A percentile compares a stretch with the other conserved stretches of the same genome.
Evolutionary conservation across 2,113 vertebrate species (phyloP).

Genomic region (Choloepus hoffmanni): DNA sequence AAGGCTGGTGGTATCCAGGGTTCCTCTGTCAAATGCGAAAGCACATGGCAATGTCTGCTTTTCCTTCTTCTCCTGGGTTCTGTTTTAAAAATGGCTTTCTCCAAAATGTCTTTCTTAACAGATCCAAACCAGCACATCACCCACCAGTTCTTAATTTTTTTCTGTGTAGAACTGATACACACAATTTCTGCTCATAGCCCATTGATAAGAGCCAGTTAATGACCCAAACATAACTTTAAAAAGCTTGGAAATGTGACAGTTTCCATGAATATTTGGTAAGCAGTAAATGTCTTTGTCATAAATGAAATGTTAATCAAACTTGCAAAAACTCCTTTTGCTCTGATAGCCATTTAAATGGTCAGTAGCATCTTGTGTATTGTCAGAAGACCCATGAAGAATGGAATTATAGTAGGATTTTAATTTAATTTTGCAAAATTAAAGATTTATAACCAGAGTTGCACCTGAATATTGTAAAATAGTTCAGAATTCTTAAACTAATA

Average conservation of each 20-base stretch:
- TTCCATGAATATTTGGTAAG: neutral
- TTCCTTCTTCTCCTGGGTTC: no score
- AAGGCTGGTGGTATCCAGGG: no score
- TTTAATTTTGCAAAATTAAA: constrained; percentile 52
- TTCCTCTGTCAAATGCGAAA: no score
- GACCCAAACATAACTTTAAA: neutral
- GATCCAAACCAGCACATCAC: neutral
- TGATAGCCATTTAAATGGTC: neutral
- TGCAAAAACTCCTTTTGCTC: neutral
- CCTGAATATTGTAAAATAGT: neutral
- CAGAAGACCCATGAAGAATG: neutral
- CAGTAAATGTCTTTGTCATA: neutral
- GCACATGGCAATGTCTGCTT: no score
- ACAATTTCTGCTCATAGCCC: no score
- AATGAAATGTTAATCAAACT: neutral
- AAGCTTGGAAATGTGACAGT: neutral
- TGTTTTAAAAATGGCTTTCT: no score
- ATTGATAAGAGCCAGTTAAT: neutral
- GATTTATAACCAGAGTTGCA: neutral
- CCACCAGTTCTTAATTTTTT: no score
- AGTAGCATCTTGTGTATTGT: neutral
- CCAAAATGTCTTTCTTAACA: no score
- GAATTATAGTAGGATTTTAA: neutral
- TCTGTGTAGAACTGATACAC: no score
- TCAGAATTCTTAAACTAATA: neutral